Evolutionary conservation across 2,797 vertebrate species (phyloP).

Genomic region (Acipenser transmontanus): DNA sequence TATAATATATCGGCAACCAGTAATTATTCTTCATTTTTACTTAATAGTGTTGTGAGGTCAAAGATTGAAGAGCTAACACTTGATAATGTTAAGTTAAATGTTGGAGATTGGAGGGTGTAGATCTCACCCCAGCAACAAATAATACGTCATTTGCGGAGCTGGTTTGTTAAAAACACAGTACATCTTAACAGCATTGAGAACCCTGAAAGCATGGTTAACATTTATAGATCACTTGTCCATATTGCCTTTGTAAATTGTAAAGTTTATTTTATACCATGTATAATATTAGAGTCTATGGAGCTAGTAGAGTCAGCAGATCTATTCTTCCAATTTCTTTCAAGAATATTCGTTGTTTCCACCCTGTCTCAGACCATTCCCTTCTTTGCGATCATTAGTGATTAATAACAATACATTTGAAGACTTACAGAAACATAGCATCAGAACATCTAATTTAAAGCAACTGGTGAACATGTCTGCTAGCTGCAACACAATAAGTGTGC

Average conservation of each 20-base stretch:
- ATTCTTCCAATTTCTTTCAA: conserved; percentile 6
- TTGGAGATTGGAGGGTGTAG: not conserved
- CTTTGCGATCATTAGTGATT: conserved; percentile 1
- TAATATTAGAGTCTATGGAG: not conserved
- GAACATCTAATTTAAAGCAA: conserved; percentile 1
- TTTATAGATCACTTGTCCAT: not conserved
- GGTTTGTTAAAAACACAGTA: not conserved
- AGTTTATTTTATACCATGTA: conserved; percentile 10
- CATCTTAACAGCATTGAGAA: conserved; percentile 11
- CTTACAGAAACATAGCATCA: not conserved
- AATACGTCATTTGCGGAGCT: not conserved
- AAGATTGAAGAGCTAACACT: conserved; percentile 9
- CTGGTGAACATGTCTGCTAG: conserved; percentile 4
- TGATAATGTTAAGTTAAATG: not conserved
- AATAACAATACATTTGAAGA: conserved; percentile 9
- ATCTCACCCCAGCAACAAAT: not conserved
- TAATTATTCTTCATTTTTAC: not conserved
- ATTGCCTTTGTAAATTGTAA: not conserved
- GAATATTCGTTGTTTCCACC: conserved; percentile 9
- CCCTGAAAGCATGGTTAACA: not conserved
- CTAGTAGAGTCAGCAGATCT: not conserved
- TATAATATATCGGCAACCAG: conserved; percentile 4
- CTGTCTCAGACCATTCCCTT: conserved; percentile 13
- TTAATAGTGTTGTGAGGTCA: conserved; percentile 3
- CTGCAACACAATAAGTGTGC: not conserved